Percentiles rank a stretch among this genome's conserved stretches.
Evolutionary conservation across 2,888 invertebrate genomes (phyloP).

Genomic region (Lasius fuliginosus): DNA sequence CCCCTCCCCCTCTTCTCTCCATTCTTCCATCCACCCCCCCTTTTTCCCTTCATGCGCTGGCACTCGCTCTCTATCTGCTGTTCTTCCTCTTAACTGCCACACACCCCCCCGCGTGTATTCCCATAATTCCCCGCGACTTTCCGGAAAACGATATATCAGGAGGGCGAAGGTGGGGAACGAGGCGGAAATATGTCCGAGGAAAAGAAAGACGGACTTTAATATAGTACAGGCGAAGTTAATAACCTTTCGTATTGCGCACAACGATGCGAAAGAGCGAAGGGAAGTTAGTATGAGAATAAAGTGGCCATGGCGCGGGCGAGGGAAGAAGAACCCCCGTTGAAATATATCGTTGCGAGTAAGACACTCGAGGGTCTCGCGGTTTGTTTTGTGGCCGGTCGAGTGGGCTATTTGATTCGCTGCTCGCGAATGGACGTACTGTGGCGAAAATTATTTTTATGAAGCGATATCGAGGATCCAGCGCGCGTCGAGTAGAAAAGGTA

Average conservation of each 20-base stretch:
- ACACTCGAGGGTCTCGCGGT: constrained; percentile 41
- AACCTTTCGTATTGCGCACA: constrained; percentile 30
- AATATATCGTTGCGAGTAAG: constrained; percentile 45
- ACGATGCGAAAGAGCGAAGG: constrained; percentile 11
- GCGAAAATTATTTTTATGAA: constrained; percentile 46
- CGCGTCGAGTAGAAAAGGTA: not conserved
- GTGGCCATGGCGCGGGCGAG: not conserved
- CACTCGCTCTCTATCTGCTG: constrained; percentile 58
- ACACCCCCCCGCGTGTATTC: constrained; percentile 2
- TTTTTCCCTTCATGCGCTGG: constrained; percentile 58
- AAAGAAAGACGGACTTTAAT: constrained; percentile 56
- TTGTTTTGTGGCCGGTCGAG: constrained; percentile 48
- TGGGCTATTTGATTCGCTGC: constrained; percentile 46
- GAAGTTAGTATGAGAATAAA: constrained; percentile 33
- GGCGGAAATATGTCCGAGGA: constrained; percentile 41
- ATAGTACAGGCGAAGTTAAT: constrained; percentile 51
- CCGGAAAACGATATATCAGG: constrained; percentile 70
- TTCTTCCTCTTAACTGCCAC: constrained; percentile 50
- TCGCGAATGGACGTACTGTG: constrained; percentile 19
- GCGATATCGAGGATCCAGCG: constrained; percentile 4
- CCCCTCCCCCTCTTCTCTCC: not conserved
- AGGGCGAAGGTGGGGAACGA: constrained; percentile 15
- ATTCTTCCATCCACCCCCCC: not conserved
- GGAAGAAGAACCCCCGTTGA: constrained; percentile 16
- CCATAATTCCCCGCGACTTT: constrained; percentile 48